These are phyloP conservation scores for Hycleus cichorii DNA, from an alignment of 1,140 invertebrate species.

Conservation along the genomic window DNA sequence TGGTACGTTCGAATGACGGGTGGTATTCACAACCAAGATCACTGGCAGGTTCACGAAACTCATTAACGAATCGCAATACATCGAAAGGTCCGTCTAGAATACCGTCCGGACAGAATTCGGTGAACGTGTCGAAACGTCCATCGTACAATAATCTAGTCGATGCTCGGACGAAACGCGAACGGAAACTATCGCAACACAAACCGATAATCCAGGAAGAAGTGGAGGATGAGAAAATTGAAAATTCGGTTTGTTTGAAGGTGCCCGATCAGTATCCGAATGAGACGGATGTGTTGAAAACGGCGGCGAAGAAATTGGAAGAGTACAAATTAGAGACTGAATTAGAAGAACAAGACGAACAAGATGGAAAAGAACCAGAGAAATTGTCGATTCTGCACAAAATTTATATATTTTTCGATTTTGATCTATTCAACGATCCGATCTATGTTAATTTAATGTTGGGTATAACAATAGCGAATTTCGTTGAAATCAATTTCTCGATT, in stretches of 20 bases:
- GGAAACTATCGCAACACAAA: slow-evolving; percentile 39
- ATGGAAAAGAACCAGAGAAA: slow-evolving; percentile 10
- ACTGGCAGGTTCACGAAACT: slow-evolving; percentile 42
- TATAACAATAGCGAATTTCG: slow-evolving; percentile 57
- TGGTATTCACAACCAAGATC: slow-evolving; percentile 47
- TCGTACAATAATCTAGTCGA: slow-evolving; percentile 18
- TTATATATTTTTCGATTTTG: slow-evolving; percentile 47
- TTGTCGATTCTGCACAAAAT: slow-evolving; percentile 31
- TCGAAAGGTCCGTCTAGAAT: slow-evolving; percentile 8
- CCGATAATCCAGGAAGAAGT: slow-evolving; percentile 46
- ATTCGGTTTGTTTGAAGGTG: background rate
- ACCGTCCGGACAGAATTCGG: slow-evolving; percentile 19
- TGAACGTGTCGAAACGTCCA: slow-evolving; percentile 23
- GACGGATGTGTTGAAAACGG: slow-evolving; percentile 29
- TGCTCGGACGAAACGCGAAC: slow-evolving; percentile 38
- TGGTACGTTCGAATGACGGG: slow-evolving; percentile 57
- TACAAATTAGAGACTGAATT: slow-evolving; percentile 19
- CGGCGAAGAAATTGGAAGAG: slow-evolving; percentile 25
- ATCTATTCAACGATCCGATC: slow-evolving; percentile 48
- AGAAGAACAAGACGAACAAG: slow-evolving; percentile 8
- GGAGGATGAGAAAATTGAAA: slow-evolving; percentile 33
- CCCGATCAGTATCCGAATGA: slow-evolving; percentile 20
- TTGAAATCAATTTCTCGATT: slow-evolving; percentile 60
- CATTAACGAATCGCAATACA: slow-evolving; percentile 37
- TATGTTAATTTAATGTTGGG: slow-evolving; percentile 61